Conservation (phyloP, 2,113 vertebrate genomes). For the Passer montanus region DNA sequence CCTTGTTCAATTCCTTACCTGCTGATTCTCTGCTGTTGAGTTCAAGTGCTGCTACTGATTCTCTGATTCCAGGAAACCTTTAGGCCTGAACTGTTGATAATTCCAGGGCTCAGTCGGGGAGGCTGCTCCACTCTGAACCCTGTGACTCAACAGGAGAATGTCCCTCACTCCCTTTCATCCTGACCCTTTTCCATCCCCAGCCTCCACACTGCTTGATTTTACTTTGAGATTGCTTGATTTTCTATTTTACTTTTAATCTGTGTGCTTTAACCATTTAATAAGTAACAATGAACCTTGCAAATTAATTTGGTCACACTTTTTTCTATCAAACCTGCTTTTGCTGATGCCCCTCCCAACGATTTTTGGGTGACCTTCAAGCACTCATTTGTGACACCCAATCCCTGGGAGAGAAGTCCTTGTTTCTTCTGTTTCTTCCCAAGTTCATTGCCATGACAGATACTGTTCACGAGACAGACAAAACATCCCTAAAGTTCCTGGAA, state of each 20-base stretch:
- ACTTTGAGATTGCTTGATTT: neutral
- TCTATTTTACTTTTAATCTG: neutral
- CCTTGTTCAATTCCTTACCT: neutral
- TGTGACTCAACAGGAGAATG: neutral
- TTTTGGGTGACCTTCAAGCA: neutral
- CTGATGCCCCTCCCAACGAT: neutral
- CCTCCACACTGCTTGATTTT: accelerated
- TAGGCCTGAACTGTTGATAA: neutral
- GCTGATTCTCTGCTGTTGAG: neutral
- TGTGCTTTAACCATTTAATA: neutral
- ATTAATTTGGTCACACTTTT: neutral
- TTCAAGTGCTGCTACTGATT: neutral
- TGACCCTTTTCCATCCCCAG: neutral
- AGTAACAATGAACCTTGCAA: neutral
- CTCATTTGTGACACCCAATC: neutral
- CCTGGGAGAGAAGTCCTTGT: neutral
- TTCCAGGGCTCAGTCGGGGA: neutral
- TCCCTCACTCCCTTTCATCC: neutral
- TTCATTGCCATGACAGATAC: neutral
- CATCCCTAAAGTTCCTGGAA: neutral
- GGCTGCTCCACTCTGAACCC: neutral
- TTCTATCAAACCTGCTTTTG: neutral
- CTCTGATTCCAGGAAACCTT: neutral
- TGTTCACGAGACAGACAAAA: neutral
- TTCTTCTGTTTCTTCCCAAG: neutral